Base-by-base conservation (phyloP, 2,797 vertebrate species). In the Ptychobarbus kaznakovi region DNA sequence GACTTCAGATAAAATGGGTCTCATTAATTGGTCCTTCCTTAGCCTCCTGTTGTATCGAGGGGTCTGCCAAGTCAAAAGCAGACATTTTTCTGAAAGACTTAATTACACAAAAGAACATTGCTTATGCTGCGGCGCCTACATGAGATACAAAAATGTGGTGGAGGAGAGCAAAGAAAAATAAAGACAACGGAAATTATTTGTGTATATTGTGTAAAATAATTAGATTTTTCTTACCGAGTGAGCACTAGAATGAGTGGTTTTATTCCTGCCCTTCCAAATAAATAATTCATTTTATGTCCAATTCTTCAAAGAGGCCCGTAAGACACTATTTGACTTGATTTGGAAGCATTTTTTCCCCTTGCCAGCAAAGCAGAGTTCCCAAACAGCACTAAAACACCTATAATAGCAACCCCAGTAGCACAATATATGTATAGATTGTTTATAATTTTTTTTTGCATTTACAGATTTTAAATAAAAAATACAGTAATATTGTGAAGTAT, bases 71-170 rank as follows among this genome's bases (percentile, higher is more conserved):
- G 83, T 84, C 69, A 84, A 76, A 83, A 74, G 32, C 72, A 87
- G 83, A 90, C 56, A 83, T 72, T 51, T 80, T 80, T 87, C 28
- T 81, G 53, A 88, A 89, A 83, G 82, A 88, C 88, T 86, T 86
- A 76, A 83, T 78, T 74, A 28, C 69, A 56, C 22, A 42, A 66
- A 81, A 63, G 51, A 22, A 78, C 16, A 42, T 22, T 32, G 4
- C 4, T 78, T 82, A 61, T 10, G 40, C 28, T 46, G 18, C 56
- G 0, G 9, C 22, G 8, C 13, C 25, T 74, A 44, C 22, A 9
- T 66, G 18, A 53, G 42, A 75, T 25, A n/a, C 8, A 65, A n/a
- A 28, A 65, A 65, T 16, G 25, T 66, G 42, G 9, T 44, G 58
- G 40, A 35, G 28, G 46, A 83, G 44, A 75, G 32, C 20, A 65